phyloP scores from a whole-genome alignment of 1,140 invertebrate genomes.

The Drosophila nikananu region DNA sequence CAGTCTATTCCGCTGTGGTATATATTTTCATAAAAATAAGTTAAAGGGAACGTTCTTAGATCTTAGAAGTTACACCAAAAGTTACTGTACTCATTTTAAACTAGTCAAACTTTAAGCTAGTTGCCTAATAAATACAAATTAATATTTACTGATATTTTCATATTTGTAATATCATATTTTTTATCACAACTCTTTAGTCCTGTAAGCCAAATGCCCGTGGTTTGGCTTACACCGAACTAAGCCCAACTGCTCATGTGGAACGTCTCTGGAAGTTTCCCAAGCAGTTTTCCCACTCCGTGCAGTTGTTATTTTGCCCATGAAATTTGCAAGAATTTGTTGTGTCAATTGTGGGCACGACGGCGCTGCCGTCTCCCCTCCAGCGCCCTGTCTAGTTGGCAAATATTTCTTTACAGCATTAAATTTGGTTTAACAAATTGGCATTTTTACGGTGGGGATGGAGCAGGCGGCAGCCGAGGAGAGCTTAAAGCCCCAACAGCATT shows the following conservation, averaged over 20 bases:
- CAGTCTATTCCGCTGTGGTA: conserved; percentile 6
- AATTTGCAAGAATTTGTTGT: conserved; percentile 70
- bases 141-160: neutral
- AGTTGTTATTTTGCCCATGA: conserved; percentile 52
- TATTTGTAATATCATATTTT: neutral
- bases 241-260: conserved; percentile 38
- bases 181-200: neutral
- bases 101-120: no score
- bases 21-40: neutral
- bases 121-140: neutral
- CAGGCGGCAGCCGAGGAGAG: conserved; percentile 5
- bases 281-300: conserved; percentile 34
- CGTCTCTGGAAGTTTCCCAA: conserved; percentile 24
- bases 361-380: neutral
- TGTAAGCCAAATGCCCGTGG: neutral
- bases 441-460: conserved; percentile 32
- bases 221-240: conserved; percentile 12
- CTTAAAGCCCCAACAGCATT: conserved; percentile 35
- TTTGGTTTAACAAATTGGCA: conserved; percentile 67
- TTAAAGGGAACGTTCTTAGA: no score
- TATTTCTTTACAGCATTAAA: conserved; percentile 64
- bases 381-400: conserved; percentile 47
- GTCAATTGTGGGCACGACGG: conserved; percentile 61
- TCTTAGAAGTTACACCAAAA: neutral
- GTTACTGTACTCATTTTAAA: no score